Conservation (phyloP, 2,888 invertebrate species). For the Disparrhopalites patrizii region DNA sequence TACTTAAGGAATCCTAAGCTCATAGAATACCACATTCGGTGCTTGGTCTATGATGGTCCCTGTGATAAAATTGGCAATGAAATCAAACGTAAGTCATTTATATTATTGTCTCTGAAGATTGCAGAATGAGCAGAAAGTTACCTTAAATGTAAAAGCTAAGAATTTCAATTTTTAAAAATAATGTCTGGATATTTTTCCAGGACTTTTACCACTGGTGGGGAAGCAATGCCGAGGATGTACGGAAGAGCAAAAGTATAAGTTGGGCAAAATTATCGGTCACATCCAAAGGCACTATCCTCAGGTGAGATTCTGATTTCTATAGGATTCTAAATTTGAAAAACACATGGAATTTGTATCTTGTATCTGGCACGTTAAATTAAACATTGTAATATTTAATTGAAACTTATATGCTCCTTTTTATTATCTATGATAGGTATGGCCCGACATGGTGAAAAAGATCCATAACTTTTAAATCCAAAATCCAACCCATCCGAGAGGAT, state of each 20-base stretch:
- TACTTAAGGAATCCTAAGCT: constrained; percentile 66
- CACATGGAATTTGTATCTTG: not conserved
- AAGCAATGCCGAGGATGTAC: constrained; percentile 41
- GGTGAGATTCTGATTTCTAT: too few relatives aligned
- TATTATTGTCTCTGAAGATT: not conserved
- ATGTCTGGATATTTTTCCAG: constrained; percentile 7
- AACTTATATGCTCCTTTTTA: too few relatives aligned
- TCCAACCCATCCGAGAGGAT: too few relatives aligned
- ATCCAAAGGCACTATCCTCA: constrained; percentile 41
- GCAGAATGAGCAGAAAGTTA: too few relatives aligned
- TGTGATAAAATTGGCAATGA: constrained; percentile 45
- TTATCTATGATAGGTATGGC: constrained; percentile 32
- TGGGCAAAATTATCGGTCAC: constrained; percentile 40
- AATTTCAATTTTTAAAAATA: not conserved
- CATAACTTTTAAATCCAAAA: too few relatives aligned
- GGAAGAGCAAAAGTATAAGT: constrained; percentile 38
- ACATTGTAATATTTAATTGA: not conserved
- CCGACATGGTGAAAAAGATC: constrained; percentile 29
- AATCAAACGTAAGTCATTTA: constrained; percentile 31
- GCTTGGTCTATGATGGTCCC: constrained; percentile 58
- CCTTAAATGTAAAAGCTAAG: too few relatives aligned
- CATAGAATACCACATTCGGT: constrained; percentile 67
- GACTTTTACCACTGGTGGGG: constrained; percentile 33
- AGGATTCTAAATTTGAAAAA: not conserved
- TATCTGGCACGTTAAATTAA: not conserved